These are phyloP conservation scores for Gila robusta DNA, from an alignment of 2,797 vertebrate species.

Conservation along the genomic window DNA sequence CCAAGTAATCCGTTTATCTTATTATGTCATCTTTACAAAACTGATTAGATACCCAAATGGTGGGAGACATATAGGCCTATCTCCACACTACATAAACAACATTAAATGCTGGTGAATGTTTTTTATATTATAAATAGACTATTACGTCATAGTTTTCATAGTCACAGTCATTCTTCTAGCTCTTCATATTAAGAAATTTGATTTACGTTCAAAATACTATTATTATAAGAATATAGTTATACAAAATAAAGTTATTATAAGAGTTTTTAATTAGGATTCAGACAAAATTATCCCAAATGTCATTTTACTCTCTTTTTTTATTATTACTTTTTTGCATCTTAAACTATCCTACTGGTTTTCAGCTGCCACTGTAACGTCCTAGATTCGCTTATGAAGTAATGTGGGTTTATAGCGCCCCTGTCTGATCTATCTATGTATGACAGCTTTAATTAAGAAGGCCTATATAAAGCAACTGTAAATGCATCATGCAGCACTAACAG, in stretches of 20 bases:
- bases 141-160: neutral
- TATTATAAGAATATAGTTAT: no score
- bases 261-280: neutral
- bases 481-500: neutral
- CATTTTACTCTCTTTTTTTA: neutral
- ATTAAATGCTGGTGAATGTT: neutral
- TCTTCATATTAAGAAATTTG: neutral
- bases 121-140: neutral
- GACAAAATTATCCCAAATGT: neutral
- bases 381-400: neutral
- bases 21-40: neutral
- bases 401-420: neutral
- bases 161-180: neutral
- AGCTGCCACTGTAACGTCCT: neutral
- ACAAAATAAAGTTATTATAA: neutral
- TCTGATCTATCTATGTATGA: neutral
- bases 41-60: neutral
- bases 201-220: no score
- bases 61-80: neutral
- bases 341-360: neutral
- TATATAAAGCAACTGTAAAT: neutral
- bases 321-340: neutral
- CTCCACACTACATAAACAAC: neutral
- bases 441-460: conserved; percentile 2
- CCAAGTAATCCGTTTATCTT: neutral